Base-by-base conservation (phyloP, 2,888 invertebrate genomes). In the Eilema griseolum region DNA sequence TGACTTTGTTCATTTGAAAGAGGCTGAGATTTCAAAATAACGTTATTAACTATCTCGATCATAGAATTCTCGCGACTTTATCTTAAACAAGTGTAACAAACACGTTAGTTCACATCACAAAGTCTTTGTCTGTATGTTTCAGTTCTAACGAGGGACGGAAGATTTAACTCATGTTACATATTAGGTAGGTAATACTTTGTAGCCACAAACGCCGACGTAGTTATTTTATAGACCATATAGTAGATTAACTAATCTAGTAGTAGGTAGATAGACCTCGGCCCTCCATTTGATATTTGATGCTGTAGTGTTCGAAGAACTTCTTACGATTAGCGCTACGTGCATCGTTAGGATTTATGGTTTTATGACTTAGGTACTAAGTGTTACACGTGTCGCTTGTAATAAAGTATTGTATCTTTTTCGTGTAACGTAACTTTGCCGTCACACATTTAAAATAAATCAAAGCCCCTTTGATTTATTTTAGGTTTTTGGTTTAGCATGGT, bases 251-350 rank as follows among this genome's bases (percentile, higher is more conserved):
- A 31, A 52, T 52, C 46, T 61, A 23, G n/a, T 52, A 28, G 12
- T 64, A 56, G 23, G 52, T 67, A 14, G 12, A 20, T 52, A 52
- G 52, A 52, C 20, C 23, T 52, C 14, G 33, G 71, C 66, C 72
- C 66, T 20, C 20, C n/a, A 62, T 80, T 78, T 80, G 80, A 76
- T 52, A 80, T 63, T 63, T n/a, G 76, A 80, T 26, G 14, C 61
- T 56, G 28, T 56, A 26, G 60, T 33, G 63, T 80, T 80, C 74
- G 60, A 37, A 61, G 79, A 72, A 79, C 62, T 63, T 14, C 41
- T 61, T 69, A 71, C 56, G 67, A 63, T 69, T 60, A 11, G 28
- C 64, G n/a, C 24, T 20, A 11, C 31, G 23, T 33, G 59, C 37
- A 26, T 52, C 24, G 24, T 57, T 0, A 14, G 23, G 33, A 11